Evolutionary conservation across 2,888 invertebrate genomes (phyloP).

Genomic region (Pardosa pseudoannulata): DNA sequence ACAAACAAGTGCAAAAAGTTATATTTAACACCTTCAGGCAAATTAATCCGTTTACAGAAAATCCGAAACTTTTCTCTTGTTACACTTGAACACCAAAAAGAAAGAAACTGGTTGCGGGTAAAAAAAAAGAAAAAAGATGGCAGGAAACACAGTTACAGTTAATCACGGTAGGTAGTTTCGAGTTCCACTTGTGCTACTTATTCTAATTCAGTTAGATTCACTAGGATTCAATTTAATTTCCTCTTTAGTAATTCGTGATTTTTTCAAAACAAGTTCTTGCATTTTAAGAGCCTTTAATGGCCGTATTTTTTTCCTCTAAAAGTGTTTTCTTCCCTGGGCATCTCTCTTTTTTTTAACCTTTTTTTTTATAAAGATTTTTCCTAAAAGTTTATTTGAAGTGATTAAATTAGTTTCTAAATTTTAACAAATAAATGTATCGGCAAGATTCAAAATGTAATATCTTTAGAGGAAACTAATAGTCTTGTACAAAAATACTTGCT

Average conservation of each 20-base stretch:
- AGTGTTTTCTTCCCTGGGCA: not conserved
- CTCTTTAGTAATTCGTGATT: conserved; percentile 3
- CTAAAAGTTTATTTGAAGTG: not conserved
- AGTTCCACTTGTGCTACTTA: conserved; percentile 47
- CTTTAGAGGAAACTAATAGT: too few relatives aligned
- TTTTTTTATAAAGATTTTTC: not conserved
- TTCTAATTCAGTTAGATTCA: conserved; percentile 61
- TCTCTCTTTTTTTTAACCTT: not conserved
- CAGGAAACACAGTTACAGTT: conserved; percentile 45
- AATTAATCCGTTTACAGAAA: conserved; percentile 40
- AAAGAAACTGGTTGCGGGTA: not conserved
- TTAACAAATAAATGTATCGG: not conserved
- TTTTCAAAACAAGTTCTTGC: conserved; percentile 24
- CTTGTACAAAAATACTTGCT: too few relatives aligned
- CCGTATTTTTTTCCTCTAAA: not conserved
- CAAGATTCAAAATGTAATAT: too few relatives aligned
- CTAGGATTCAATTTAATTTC: conserved; percentile 44
- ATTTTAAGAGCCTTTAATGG: conserved; percentile 19
- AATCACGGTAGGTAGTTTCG: conserved; percentile 50
- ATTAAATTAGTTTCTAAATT: not conserved
- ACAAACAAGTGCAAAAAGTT: not conserved
- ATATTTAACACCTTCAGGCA: conserved; percentile 27
- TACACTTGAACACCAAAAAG: conserved; percentile 16
- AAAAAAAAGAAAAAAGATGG: conserved; percentile 21
- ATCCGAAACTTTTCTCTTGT: conserved; percentile 32